Conservation (phyloP, 2,113 vertebrate species). For the Neomonachus schauinslandi region DNA sequence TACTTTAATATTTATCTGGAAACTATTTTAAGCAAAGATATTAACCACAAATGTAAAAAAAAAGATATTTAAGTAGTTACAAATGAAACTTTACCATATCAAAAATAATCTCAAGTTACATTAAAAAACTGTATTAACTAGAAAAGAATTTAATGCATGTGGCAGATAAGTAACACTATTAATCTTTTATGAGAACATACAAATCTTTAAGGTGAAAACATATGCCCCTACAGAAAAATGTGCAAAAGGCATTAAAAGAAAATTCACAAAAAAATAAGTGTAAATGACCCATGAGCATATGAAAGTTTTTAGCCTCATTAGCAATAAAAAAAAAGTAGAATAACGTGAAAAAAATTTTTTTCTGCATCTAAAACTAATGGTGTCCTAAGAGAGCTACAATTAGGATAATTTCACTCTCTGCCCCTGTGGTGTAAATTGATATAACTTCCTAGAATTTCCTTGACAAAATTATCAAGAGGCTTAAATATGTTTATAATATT, state of each 20-base stretch:
- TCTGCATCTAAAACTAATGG: not conserved
- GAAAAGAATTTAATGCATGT: not conserved
- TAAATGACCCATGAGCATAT: not conserved
- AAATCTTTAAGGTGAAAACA: constrained; percentile 37
- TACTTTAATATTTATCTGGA: constrained; percentile 1
- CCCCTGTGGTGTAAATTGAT: not conserved
- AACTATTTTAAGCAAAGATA: not conserved
- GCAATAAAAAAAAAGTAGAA: not conserved
- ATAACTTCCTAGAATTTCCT: not conserved
- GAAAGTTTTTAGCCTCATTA: not conserved
- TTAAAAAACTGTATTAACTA: constrained; percentile 39
- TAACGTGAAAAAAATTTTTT: not conserved
- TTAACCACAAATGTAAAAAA: not conserved
- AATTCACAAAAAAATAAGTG: constrained; percentile 27
- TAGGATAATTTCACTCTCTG: not conserved
- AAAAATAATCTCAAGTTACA: constrained; percentile 28
- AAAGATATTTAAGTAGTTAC: not conserved
- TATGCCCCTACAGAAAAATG: not conserved
- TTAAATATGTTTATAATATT: constrained; percentile 6
- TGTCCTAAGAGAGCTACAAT: not conserved
- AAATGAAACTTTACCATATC: not conserved
- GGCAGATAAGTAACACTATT: not conserved
- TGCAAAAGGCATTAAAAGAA: not conserved
- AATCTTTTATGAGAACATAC: not conserved
- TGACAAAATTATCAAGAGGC: not conserved